phyloP scores from a whole-genome alignment of 1,140 invertebrate species.

The Calliphora vicina region DNA sequence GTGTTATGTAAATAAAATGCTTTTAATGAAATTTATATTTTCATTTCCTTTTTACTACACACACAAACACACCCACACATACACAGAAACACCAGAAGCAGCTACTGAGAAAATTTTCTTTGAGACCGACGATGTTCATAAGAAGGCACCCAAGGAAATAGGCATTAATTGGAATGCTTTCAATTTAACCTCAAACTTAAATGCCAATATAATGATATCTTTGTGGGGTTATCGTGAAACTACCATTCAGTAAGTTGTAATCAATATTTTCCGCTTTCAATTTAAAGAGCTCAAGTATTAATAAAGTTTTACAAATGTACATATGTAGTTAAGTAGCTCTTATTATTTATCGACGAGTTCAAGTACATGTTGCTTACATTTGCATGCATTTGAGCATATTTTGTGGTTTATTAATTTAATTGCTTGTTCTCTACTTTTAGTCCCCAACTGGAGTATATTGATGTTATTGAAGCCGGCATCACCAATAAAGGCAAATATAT shows the following conservation, averaged over 20 bases:
- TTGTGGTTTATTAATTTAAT: neutral
- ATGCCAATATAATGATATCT: slow-evolving; percentile 79
- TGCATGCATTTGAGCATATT: neutral
- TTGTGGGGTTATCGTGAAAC: slow-evolving; percentile 88
- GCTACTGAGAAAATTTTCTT: slow-evolving; percentile 87
- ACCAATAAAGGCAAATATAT: slow-evolving; percentile 73
- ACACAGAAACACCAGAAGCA: slow-evolving; percentile 82
- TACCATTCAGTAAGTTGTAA: slow-evolving; percentile 67
- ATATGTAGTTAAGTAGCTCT: no score
- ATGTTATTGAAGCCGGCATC: slow-evolving; percentile 69
- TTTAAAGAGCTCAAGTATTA: neutral
- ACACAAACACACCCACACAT: no score
- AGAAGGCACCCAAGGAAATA: slow-evolving; percentile 75
- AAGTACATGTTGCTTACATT: no score
- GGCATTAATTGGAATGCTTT: slow-evolving; percentile 82
- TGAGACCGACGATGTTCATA: slow-evolving; percentile 74
- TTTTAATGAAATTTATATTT: neutral
- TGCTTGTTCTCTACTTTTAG: slow-evolving; percentile 56
- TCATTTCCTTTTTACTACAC: neutral
- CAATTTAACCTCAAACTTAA: slow-evolving; percentile 83
- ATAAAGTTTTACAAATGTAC: neutral
- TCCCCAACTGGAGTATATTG: slow-evolving; percentile 71
- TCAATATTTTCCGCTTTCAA: neutral
- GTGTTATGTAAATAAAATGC: neutral
- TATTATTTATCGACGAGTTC: no score